Evolutionary conservation across 2,797 vertebrate species (phyloP).

Genomic region (Diceros bicornis): DNA sequence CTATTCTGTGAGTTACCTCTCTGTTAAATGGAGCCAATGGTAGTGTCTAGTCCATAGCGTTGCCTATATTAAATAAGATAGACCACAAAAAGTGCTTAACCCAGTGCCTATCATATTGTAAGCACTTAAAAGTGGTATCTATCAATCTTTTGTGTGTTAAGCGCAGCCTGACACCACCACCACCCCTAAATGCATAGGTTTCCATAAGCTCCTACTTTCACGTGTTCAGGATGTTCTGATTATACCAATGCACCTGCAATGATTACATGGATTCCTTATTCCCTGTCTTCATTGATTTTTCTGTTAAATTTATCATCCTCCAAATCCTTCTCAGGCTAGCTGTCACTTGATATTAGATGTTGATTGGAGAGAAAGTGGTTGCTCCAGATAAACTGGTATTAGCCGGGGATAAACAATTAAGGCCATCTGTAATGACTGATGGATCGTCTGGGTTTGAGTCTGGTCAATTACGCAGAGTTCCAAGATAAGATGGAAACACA

Average conservation of each 20-base stretch:
- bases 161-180: background rate
- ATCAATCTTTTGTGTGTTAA: background rate
- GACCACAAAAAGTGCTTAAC: background rate
- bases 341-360: conserved; percentile 61
- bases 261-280: background rate
- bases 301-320: conserved; percentile 63
- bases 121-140: background rate
- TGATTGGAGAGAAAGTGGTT: conserved; percentile 53
- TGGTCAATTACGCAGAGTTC: conserved; percentile 9
- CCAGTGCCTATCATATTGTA: background rate
- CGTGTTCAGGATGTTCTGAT: background rate
- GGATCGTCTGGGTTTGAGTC: conserved; percentile 8
- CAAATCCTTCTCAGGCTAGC: conserved; percentile 65
- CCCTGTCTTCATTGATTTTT: conserved; percentile 41
- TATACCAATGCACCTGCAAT: background rate
- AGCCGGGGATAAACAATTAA: conserved; percentile 55
- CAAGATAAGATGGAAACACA: conserved; percentile 67
- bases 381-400: conserved; percentile 61
- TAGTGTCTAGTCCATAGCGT: background rate
- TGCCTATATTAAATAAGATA: background rate
- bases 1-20: background rate
- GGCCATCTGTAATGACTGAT: conserved; percentile 51
- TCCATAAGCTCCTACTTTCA: background rate
- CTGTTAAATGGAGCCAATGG: background rate
- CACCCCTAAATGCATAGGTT: background rate